Evolutionary conservation across 2,797 vertebrate species (phyloP), one percentile per base, ranked within the genome.

Genomic region (Arctocebus calabarensis): DNA sequence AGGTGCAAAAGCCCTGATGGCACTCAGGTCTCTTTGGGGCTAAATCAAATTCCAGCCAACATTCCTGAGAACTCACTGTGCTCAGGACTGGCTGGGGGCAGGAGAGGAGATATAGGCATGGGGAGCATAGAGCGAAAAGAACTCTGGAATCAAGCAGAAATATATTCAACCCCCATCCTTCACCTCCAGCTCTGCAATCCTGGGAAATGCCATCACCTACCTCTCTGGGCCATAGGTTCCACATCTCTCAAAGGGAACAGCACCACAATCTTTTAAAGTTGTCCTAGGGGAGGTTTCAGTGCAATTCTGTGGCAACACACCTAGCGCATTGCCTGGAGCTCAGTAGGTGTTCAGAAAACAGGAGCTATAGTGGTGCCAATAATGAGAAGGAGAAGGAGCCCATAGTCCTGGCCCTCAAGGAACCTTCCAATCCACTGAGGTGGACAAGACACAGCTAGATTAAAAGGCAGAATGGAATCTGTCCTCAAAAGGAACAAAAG

Each of bases 61-160:
- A 7, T 23, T 25, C 16, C 68, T n/a, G 23, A 37, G 40, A 13
- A 23, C 29, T 23, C n/a, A 2, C 62, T 14, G 12, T 4, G 20
- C 3, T 2, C 13, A 10, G 73, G 34, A 29, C 45, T 0, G 0
- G 19, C 37, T 25, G 8, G 68, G 68, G 62, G n/a, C 45, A 68
- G n/a, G 2, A n/a, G 45, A 23, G 40, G 70, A 40, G 48, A 70
- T 3, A 10, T 3, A 14, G 68, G 61, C 32, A 7, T 0, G 0
- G n/a, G 9, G 32, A 66, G 29, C 4, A 37, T 1, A 1, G 1
- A 11, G 17, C 3, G n/a, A 25, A 45, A 78, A 71, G 55, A 77
- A 62, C 40, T 52, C 14, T 11, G 52, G 64, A 83, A 32, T 45
- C 14, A 40, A 34, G 77, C 20, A 14, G 55, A 64, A 61, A 14